phyloP scores from a whole-genome alignment of 1,140 invertebrate genomes.

The Venturia canescens region DNA sequence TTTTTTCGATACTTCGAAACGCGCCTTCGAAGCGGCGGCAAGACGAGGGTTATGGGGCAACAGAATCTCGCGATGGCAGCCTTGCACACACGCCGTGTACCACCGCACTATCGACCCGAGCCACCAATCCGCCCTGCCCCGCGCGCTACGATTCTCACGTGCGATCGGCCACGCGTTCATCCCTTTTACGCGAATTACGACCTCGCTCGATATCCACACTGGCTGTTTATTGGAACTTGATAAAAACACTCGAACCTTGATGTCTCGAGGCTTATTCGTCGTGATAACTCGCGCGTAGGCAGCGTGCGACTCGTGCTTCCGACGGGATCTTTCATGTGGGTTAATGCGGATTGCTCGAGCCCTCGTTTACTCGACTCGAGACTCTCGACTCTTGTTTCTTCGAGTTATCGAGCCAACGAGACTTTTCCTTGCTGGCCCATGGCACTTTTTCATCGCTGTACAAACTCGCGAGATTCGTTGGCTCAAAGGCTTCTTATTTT shows the following conservation, averaged over 20 bases:
- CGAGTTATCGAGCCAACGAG: too few species aligned
- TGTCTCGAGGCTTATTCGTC: background rate
- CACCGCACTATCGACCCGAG: constrained; percentile 35
- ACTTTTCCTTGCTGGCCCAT: too few species aligned
- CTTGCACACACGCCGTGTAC: background rate
- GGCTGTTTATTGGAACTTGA: background rate
- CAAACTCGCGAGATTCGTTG: too few species aligned
- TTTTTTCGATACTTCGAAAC: background rate
- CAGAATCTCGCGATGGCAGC: constrained; percentile 2
- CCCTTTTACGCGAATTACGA: background rate
- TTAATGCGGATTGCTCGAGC: too few species aligned
- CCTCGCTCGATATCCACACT: background rate
- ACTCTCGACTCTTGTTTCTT: too few species aligned
- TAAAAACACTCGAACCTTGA: background rate
- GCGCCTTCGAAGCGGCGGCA: background rate
- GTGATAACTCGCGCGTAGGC: background rate
- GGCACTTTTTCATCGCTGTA: too few species aligned
- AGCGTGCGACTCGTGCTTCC: too few species aligned
- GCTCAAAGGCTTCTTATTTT: too few species aligned
- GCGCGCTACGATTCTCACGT: constrained; percentile 35
- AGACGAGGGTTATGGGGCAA: background rate
- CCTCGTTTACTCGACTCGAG: too few species aligned
- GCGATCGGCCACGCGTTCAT: constrained; percentile 42
- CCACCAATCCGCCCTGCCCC: constrained; percentile 31
- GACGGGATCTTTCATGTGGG: too few species aligned